Evolutionary conservation across 2,797 vertebrate species (phyloP), one percentile per base, ranked within the genome.

Genomic region (Malurus splendens): DNA sequence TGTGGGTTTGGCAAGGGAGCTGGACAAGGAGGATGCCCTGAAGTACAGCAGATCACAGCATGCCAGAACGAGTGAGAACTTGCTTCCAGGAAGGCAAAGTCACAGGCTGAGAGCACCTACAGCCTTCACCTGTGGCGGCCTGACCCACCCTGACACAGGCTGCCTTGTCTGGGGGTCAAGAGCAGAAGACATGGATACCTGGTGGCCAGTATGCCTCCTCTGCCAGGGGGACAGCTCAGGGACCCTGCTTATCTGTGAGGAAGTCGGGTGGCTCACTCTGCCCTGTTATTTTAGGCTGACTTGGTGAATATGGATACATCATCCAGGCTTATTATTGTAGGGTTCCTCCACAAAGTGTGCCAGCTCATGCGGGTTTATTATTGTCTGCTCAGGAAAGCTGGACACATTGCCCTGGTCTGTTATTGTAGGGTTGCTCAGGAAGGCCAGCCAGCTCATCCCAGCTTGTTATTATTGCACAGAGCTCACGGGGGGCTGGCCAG

Each of bases 311-410:
- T 33, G 52, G 82, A 82, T 82, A 83, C 67, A 90, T 84, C 86
- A 92, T 36, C 72, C 71, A 22, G 81, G 45, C 23, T 76, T 90
- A 77, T 90, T 94, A 90, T 91, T 79, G 91, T 48, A 90, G 83
- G 71, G 90, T 67, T 92, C 71, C 67, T 86, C 87, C 1, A 0
- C 78, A 60, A 79, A 86, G 71, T 15, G 12, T 75, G 93, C 91
- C 94, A 95, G 90, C 91, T 95, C 92, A 91, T 91, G 81, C 1
- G 12, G 87, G 86, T 89, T 94, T 92, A 94, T 94, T 95, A 94
- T 94, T 93, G 92, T 94, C 91, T 83, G 89, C 76, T 79, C 94
- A 92, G 86, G 93, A 95, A 92, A 93, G 64, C 87, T 89, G 91
- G 91, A 92, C 86, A 42, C 91, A 87, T 45, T 5, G 79, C 2